A percentile compares a stretch with the other conserved stretches of the same genome.
phyloP scores from a whole-genome alignment of 2,888 invertebrate genomes.

The Lasioglossum lativentre region DNA sequence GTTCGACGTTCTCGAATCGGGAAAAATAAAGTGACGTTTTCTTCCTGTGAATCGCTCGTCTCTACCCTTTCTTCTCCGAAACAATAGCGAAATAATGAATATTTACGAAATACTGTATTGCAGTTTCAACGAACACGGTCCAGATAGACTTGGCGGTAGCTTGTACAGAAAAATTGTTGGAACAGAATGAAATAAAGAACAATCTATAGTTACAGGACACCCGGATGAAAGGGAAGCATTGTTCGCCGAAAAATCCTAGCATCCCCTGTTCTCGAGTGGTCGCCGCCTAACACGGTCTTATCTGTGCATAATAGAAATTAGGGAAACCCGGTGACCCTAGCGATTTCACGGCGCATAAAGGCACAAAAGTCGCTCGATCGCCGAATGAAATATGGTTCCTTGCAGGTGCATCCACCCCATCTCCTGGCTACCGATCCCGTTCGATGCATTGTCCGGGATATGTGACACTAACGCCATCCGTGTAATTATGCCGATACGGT shows the following conservation, averaged over 20 bases:
- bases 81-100: too few species aligned
- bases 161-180: not conserved
- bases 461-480: conserved; percentile 78
- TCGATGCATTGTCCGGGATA: conserved; percentile 72
- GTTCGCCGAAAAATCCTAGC: conserved; percentile 2
- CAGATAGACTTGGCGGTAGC: not conserved
- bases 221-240: conserved; percentile 21
- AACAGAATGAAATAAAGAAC: not conserved
- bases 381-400: conserved; percentile 71
- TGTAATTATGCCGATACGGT: conserved; percentile 79
- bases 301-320: conserved; percentile 69
- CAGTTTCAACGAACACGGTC: not conserved
- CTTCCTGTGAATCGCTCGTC: too few species aligned
- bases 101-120: too few species aligned
- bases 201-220: conserved; percentile 2
- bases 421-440: conserved; percentile 46
- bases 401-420: conserved; percentile 70
- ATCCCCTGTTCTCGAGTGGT: conserved; percentile 30
- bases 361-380: conserved; percentile 65
- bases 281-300: conserved; percentile 58
- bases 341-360: conserved; percentile 67
- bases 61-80: too few species aligned
- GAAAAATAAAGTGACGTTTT: too few species aligned
- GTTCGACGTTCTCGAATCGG: too few species aligned
- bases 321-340: conserved; percentile 68